Evolutionary conservation across 2,797 vertebrate species (phyloP).

Genomic region (Hybognathus amarus): DNA sequence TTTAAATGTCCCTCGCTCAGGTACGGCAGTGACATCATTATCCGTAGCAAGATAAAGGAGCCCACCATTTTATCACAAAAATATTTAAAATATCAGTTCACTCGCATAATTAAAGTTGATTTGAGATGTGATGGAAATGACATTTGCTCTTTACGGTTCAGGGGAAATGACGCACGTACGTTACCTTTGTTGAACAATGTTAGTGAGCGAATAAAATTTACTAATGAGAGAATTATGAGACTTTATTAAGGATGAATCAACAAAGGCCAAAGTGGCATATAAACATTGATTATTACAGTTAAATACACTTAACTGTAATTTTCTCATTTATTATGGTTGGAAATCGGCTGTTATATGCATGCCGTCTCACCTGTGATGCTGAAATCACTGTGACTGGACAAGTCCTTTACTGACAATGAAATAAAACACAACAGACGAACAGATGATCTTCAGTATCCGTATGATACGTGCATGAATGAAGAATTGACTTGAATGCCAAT

Average conservation of each 20-base stretch:
- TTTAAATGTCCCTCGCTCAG: background rate
- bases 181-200: background rate
- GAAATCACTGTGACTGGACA: background rate
- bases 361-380: slow-evolving; percentile 19
- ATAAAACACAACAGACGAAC: background rate
- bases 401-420: background rate
- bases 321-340: background rate
- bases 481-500: background rate
- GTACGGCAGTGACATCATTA: background rate
- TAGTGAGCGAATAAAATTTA: background rate
- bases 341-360: background rate
- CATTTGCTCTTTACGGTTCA: background rate
- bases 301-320: background rate
- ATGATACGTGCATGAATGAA: slow-evolving; percentile 1
- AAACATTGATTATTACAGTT: background rate
- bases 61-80: slow-evolving; percentile 10
- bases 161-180: background rate
- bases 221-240: background rate
- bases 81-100: background rate
- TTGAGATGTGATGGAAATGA: background rate
- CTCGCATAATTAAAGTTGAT: background rate
- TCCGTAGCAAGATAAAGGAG: background rate
- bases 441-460: background rate
- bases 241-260: background rate
- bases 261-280: background rate